A percentile compares a stretch with the other conserved stretches of the same genome.
These are phyloP conservation scores for Colossoma macropomum DNA, from an alignment of 2,113 vertebrate species.

Conservation along the genomic window DNA sequence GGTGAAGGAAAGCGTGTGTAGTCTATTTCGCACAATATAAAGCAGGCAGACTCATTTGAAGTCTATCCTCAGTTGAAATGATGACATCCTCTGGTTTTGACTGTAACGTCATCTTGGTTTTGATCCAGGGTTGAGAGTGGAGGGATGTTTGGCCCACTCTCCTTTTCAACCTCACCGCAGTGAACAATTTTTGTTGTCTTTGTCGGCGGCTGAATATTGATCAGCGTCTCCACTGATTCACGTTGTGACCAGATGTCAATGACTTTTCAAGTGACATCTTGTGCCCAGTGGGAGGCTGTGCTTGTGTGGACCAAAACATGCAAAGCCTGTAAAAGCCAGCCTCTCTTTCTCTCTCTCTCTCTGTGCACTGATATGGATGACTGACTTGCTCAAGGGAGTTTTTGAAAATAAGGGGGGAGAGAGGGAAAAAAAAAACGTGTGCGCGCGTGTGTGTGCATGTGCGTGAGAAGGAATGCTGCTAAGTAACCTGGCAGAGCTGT, in stretches of 20 bases:
- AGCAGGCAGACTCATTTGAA: background rate
- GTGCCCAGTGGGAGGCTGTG: background rate
- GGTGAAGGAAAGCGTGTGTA: no score
- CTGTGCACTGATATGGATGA: slow-evolving; percentile 29
- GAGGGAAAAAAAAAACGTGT: background rate
- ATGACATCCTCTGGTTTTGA: background rate
- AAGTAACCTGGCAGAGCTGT: slow-evolving; percentile 43
- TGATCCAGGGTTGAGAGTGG: background rate
- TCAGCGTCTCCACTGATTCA: background rate
- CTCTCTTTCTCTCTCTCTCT: slow-evolving; percentile 7
- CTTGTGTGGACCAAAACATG: background rate
- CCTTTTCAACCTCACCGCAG: background rate
- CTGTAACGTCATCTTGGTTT: background rate
- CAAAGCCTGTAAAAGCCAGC: background rate
- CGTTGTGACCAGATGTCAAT: slow-evolving; percentile 4
- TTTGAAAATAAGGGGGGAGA: slow-evolving; percentile 28
- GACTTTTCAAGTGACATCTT: slow-evolving; percentile 15
- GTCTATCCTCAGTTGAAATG: background rate
- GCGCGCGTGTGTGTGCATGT: slow-evolving; percentile 22
- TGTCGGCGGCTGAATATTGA: background rate
- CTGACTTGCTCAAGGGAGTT: slow-evolving; percentile 32
- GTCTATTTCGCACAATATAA: background rate
- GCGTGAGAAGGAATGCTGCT: slow-evolving; percentile 1
- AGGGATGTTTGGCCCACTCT: background rate
- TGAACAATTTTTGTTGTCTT: background rate